Evolutionary conservation across 2,888 invertebrate species (phyloP).

Genomic region (Lasioglossum villosulum): DNA sequence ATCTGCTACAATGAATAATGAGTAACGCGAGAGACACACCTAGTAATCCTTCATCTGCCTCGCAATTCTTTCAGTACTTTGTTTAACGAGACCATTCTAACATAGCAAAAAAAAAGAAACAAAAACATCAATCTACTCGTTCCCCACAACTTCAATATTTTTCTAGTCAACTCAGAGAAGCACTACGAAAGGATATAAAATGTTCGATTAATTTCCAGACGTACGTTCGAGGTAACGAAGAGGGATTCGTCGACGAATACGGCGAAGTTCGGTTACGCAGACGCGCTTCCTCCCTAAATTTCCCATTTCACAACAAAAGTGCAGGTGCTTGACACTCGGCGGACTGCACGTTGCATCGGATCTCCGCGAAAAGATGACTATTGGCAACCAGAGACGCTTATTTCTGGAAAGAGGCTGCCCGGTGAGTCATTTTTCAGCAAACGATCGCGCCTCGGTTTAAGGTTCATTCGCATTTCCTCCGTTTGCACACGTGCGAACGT

Average conservation of each 20-base stretch:
- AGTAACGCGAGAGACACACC: not conserved
- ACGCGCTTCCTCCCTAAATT: not conserved
- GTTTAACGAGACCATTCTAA: not conserved
- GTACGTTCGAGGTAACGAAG: not conserved
- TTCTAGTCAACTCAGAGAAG: no score
- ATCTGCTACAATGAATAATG: not conserved
- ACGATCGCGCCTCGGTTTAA: constrained; percentile 19
- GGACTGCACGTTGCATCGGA: not conserved
- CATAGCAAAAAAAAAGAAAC: not conserved
- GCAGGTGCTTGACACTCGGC: constrained; percentile 4
- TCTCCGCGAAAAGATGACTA: not conserved
- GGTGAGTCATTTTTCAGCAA: constrained; percentile 64
- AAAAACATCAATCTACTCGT: not conserved
- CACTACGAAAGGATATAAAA: no score
- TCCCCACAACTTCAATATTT: not conserved
- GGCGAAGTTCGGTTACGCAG: not conserved
- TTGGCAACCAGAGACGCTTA: constrained; percentile 30
- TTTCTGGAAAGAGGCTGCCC: constrained; percentile 53
- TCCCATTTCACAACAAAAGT: not conserved
- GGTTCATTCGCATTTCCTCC: constrained; percentile 39
- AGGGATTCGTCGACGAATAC: not conserved
- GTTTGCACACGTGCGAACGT: constrained; percentile 34
- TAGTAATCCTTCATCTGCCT: not conserved
- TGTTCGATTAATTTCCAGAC: not conserved
- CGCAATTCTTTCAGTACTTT: not conserved